Evolutionary conservation across 30 jellyfish, hydroid and myxozoan species (phyloP), one percentile per base, ranked within the genome.

Genomic region (Chrysaora quinquecirrha): DNA sequence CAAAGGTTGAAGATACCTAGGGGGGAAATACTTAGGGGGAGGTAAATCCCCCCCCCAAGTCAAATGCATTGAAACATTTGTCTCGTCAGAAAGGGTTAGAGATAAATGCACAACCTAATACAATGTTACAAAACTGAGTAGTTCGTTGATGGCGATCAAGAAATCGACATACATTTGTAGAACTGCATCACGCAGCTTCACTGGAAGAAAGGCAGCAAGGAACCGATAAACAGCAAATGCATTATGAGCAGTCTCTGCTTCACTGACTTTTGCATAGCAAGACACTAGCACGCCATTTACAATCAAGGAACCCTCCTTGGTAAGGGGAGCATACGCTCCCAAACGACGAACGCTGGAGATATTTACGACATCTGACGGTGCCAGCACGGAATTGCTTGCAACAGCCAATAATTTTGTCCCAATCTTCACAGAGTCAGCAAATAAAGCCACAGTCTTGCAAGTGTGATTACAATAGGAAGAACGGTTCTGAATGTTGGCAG

Each of bases 291-390:
- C 75, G 46, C 66, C 93, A 54, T 89, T 48, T 3, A 89, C 90
- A 33, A 89, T 27, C 1, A 89, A 18, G 19, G 84, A 80, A 3
- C 97, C 97, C 46, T 75, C 84, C 16, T 48, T 49, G 10, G 97
- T 89, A 78, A 89, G 52, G 11, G 97, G 97, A 1, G 97, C 97
- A 71, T 30, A 80, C 9, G 95, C 95, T 7, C 97, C 97, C 22
- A 1, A 19, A 24, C 64, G 27, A 0, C 48, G 27, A 22, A 50
- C 79, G 3, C 0, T 1, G 10, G 78, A 10, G 0, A 61, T 22
- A 18, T 61, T 61, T 12, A 19, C 35, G n/a, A 76, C 61, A 32
- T 34, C 32, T 6, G 66, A 3, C 1, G 11, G 58, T 22, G 20
- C 22, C n/a, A 47, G 29, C 0, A 14, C 60, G 9, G 3, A 25